phyloP scores from a whole-genome alignment of 2,113 vertebrate genomes.

The Nesospiza acunhae region DNA sequence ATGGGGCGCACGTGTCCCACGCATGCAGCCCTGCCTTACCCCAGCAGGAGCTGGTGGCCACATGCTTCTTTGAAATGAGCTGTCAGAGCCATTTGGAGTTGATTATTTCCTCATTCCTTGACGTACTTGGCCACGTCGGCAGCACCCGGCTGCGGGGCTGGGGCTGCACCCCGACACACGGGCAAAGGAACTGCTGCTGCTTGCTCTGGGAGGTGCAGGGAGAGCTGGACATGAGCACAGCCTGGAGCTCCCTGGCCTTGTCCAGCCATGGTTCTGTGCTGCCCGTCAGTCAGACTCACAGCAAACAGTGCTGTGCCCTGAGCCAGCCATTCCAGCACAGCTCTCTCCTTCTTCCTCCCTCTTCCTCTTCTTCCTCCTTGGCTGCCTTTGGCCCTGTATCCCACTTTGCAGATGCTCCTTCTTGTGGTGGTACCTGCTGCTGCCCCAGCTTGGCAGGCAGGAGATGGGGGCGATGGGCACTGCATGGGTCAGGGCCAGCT shows the following conservation, averaged over 20 bases:
- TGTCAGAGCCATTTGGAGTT: not conserved
- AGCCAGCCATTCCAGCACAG: not conserved
- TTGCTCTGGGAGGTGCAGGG: not conserved
- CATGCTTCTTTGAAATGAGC: constrained; percentile 39
- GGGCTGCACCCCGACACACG: accelerated
- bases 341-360: not conserved
- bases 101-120: constrained; percentile 31
- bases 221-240: not conserved
- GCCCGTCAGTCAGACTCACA: accelerated
- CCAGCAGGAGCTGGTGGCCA: not conserved
- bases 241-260: not conserved
- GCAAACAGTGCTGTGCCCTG: not conserved
- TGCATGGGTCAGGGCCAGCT: accelerated
- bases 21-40: not conserved
- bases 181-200: not conserved
- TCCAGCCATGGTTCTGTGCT: not conserved
- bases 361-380: not conserved
- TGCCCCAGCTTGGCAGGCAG: not conserved
- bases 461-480: not conserved
- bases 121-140: constrained; percentile 6
- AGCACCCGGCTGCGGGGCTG: accelerated
- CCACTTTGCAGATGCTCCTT: not conserved
- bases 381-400: not conserved
- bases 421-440: not conserved
- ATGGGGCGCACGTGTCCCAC: not conserved